phyloP scores from a whole-genome alignment of 2,797 vertebrate genomes.

The Otus scops region DNA sequence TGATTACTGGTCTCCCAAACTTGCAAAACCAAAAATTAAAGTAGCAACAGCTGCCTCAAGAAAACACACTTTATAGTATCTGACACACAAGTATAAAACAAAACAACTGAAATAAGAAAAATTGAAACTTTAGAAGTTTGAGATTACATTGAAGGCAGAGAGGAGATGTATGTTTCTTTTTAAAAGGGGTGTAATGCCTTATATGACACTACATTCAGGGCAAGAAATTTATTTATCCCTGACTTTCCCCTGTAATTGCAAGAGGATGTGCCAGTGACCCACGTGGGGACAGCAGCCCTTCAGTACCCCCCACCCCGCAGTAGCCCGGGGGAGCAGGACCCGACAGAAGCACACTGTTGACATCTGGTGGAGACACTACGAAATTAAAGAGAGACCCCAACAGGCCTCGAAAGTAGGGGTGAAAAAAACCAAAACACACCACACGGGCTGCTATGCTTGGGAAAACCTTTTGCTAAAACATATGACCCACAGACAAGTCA shows the following conservation, averaged over 20 bases:
- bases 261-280: background rate
- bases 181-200: background rate
- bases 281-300: background rate
- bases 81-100: background rate
- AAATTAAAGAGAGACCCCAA: background rate
- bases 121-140: background rate
- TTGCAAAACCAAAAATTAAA: background rate
- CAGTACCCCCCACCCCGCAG: accelerated
- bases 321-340: background rate
- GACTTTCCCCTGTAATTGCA: background rate
- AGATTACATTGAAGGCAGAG: background rate
- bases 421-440: background rate
- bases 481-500: background rate
- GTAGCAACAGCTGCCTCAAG: background rate
- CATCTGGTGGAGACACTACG: constrained; percentile 48
- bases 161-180: background rate
- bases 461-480: background rate
- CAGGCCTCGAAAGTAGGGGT: background rate
- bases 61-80: background rate
- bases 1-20: background rate
- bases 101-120: background rate
- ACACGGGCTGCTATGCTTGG: background rate
- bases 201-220: background rate
- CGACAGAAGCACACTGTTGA: constrained; percentile 20
- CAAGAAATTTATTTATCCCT: background rate